phyloP scores from a whole-genome alignment of 2,888 invertebrate genomes.

The Coelogynopora nodosa region DNA sequence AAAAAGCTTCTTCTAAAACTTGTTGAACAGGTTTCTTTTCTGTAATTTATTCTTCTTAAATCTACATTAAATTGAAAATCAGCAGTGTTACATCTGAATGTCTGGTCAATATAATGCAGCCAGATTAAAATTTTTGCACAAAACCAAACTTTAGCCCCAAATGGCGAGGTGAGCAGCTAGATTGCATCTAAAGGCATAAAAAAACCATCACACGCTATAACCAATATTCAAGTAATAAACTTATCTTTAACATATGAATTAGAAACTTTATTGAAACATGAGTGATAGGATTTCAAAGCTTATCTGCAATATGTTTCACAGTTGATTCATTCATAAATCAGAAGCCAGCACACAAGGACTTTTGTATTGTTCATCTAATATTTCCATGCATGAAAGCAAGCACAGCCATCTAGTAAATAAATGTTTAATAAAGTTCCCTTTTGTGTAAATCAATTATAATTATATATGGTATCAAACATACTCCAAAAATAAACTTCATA shows the following conservation, averaged over 20 bases:
- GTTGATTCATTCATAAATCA: neutral
- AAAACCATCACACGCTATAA: neutral
- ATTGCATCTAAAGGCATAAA: neutral
- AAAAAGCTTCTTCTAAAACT: no score
- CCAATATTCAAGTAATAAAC: neutral
- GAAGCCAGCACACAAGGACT: neutral
- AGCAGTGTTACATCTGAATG: no score
- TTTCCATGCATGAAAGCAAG: neutral
- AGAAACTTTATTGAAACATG: neutral
- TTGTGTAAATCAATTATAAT: no score
- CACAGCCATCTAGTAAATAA: neutral
- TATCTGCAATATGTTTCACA: neutral
- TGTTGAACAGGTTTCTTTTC: no score
- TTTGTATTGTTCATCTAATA: neutral
- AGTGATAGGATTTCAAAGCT: neutral
- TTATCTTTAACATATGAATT: neutral
- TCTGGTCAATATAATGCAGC: no score
- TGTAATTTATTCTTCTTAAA: no score
- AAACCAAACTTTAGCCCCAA: no score
- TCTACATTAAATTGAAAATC: no score
- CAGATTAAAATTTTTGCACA: no score
- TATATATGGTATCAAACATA: no score
- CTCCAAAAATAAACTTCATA: no score
- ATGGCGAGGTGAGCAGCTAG: neutral
- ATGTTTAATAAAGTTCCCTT: no score